Base-by-base conservation (phyloP, 2,113 vertebrate species). In the Columba janthina region DNA sequence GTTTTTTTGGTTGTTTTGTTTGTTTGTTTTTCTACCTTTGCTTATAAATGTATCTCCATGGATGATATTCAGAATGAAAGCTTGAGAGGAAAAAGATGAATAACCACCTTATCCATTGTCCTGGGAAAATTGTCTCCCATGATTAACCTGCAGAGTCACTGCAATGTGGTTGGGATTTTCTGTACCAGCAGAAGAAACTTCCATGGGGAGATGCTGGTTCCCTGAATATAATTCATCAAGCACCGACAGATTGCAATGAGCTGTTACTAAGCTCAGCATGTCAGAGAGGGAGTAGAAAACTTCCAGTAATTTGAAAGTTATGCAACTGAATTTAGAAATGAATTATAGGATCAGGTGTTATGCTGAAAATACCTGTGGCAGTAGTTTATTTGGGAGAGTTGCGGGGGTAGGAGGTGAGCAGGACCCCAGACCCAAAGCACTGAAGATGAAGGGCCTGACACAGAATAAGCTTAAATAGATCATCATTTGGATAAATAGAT, bases 281-380 rank as follows among this genome's bases (percentile, higher is more conserved):
- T 69, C 64, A n/a, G 34, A 90, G 48, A 73, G 48, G 48, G 79
- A 67, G 65, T 11, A 65, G 62, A 69, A 86, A 89, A 61, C 78
- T 46, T 72, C 21, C 40, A 29, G 36, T 36, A 65, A 95, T 87
- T 89, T 93, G 87, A 66, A 91, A 93, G 87, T 84, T 65, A 15
- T 78, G 65, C 76, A 85, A 72, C 84, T 84, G 66, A 94, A 93
- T 29, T 58, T 74, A 11, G 31, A 95, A 96, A 88, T 44, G 61
- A 89, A 70, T 88, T 69, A 69, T 73, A 87, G 38, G 65, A 84
- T 93, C 38, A 65, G 38, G 77, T 36, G 50, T 71, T 61, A 9
- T 12, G 38, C 79, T 93, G 38, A 51, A 92, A 94, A 64, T 67
- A 77, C 11, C 34, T 36, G 32, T 48, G 54, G 70, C 2, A 48